Conservation (phyloP, 2,888 invertebrate genomes). For the Melieria crassipennis region DNA sequence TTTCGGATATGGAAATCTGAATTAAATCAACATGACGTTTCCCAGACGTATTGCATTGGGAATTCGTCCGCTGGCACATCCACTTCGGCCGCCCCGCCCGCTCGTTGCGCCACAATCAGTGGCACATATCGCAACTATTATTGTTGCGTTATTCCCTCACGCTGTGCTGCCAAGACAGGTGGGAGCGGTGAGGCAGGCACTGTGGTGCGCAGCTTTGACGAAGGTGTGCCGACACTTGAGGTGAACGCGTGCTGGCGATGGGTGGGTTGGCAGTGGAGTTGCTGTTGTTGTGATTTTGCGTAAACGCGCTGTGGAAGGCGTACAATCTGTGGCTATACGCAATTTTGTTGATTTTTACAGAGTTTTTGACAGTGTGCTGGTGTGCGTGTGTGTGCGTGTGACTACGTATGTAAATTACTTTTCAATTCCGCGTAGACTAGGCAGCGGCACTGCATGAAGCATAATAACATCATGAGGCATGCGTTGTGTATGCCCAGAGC, state of each 20-base stretch:
- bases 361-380: not conserved
- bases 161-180: no score
- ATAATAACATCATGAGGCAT: not conserved
- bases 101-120: not conserved
- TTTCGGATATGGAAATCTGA: constrained; percentile 46
- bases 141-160: not conserved
- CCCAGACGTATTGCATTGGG: constrained; percentile 49
- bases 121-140: constrained; percentile 12
- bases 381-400: not conserved
- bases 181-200: no score
- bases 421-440: constrained; percentile 10
- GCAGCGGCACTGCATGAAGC: not conserved
- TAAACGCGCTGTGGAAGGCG: constrained; percentile 15
- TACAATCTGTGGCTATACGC: not conserved
- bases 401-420: constrained; percentile 21
- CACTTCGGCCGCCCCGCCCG: not conserved
- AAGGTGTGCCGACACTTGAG: no score
- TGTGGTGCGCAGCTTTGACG: no score
- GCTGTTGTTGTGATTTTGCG: constrained; percentile 19
- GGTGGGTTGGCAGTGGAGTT: constrained; percentile 7
- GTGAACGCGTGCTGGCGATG: not conserved
- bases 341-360: not conserved
- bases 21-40: constrained; percentile 49
- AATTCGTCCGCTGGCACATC: constrained; percentile 33
- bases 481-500: not conserved